Evolutionary conservation across 30 jellyfish, hydroid and myxozoan species (phyloP).

Genomic region (Clytia hemisphaerica): DNA sequence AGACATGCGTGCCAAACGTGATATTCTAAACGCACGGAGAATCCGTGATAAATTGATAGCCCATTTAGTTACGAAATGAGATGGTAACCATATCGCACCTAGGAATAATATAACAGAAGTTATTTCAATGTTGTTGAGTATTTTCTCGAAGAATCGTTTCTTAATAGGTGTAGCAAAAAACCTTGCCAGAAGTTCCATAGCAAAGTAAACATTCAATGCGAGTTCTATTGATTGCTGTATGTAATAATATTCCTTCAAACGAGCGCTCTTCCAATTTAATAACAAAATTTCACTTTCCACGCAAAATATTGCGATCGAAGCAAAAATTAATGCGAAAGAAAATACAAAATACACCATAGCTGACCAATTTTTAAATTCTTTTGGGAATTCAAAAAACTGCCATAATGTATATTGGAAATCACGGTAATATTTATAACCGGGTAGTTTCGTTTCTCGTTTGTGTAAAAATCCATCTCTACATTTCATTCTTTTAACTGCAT

Average conservation of each 20-base stretch:
- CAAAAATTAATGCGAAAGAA: background rate
- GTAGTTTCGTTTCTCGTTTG: background rate
- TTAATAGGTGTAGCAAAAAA: slow-evolving; percentile 22
- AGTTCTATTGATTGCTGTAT: no score
- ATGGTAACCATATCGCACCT: background rate
- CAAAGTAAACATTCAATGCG: slow-evolving; percentile 7
- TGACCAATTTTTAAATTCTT: background rate
- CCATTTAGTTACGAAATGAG: background rate
- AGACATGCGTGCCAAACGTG: slow-evolving; percentile 44
- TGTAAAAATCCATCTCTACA: background rate
- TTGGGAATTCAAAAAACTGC: slow-evolving; percentile 4
- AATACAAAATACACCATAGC: background rate
- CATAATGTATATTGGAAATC: background rate
- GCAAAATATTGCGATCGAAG: slow-evolving; percentile 6
- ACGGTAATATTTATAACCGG: background rate
- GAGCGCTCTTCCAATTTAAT: no score
- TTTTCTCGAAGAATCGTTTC: slow-evolving; percentile 14
- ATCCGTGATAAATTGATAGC: slow-evolving; percentile 39
- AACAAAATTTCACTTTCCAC: slow-evolving; percentile 11
- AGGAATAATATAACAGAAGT: slow-evolving; percentile 44
- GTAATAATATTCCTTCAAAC: no score
- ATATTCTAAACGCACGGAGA: slow-evolving; percentile 46
- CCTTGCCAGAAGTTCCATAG: slow-evolving; percentile 36
- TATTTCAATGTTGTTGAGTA: slow-evolving; percentile 32
- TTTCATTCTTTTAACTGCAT: slow-evolving; percentile 19